Base-by-base conservation (phyloP, 64 coral and sea anemone genomes). In the Montipora capricornis region DNA sequence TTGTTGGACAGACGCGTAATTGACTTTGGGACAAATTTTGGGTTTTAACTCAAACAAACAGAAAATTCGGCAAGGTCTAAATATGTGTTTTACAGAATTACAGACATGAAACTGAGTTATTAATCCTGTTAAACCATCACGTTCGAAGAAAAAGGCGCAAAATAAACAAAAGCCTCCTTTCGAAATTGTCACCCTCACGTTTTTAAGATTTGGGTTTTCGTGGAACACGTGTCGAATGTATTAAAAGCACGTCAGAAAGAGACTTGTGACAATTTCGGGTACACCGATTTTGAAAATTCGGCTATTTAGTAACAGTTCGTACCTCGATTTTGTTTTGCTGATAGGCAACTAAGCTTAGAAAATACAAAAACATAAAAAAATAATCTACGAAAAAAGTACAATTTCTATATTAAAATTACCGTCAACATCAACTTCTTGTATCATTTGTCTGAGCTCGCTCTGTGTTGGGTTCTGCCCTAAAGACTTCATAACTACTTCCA, bases 401-500 rank as follows among this genome's bases (percentile, higher is more conserved):
- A 50, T 83, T 83, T 46, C 4, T 64, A 12, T 64, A 12, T 64
- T 14, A 14, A 49, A 67, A 44, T 82, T 89, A 95, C 94, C 94
- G 47, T 95, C 94, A 5, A 91, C 89, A 77, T 95, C 94, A 2
- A 88, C 94, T 83, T 95, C 90, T 8, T 77, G 83, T 75, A 95
- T 95, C 94, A 95, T 95, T 83, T 88, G 50, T 66, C 92, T 84
- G 11, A 95, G 62, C 81, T 95, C 94, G 22, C 91, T 78, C 8
- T 95, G 90, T 4, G 90, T 92, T 1, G 94, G 94, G 49, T 91
- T 91, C 51, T 95, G 94, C 16, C 94, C 94, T 17, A 95, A 84
- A 9, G 94, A 95, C 76, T 95, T 92, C 94, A 95, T 95, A 0
- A 95, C 94, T 0, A 95, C 90, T 45, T 95, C 94, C n/a, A 95